phyloP scores from a whole-genome alignment of 2,797 vertebrate genomes.

The Pyrocephalus nanus region DNA sequence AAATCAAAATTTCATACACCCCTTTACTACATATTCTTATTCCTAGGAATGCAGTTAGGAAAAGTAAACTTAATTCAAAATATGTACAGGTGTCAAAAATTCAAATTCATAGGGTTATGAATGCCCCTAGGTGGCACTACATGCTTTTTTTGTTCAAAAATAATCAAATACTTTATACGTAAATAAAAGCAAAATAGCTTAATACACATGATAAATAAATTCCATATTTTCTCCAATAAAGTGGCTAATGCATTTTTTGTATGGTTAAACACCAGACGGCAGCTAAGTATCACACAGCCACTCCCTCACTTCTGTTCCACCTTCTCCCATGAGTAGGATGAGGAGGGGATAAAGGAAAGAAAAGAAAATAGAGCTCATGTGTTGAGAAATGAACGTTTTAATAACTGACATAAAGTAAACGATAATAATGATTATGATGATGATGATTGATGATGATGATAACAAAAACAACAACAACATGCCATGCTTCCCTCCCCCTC shows the following conservation, averaged over 20 bases:
- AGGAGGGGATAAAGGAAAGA: not conserved
- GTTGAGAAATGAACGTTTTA: not conserved
- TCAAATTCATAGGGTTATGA: not conserved
- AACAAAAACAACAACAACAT: not conserved
- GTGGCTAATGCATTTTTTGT: not conserved
- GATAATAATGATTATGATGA: not conserved
- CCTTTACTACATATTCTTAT: not conserved
- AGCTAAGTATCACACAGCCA: not conserved
- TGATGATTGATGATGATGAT: no score
- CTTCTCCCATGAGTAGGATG: not conserved
- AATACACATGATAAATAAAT: not conserved
- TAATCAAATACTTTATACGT: not conserved
- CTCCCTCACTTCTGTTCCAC: not conserved
- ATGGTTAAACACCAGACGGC: not conserved
- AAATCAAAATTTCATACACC: not conserved
- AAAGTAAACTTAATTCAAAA: not conserved
- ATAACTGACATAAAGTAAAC: not conserved
- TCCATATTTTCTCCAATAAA: not conserved
- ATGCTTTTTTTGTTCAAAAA: slow-evolving; percentile 39
- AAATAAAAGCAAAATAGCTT: slow-evolving; percentile 14
- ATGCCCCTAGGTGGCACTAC: slow-evolving; percentile 52
- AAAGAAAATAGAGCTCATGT: not conserved
- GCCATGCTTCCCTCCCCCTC: not conserved
- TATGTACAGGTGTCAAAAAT: not conserved
- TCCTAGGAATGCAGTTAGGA: not conserved